These are phyloP conservation scores for Thecophora atra DNA, from an alignment of 2,888 invertebrate genomes.

Conservation along the genomic window DNA sequence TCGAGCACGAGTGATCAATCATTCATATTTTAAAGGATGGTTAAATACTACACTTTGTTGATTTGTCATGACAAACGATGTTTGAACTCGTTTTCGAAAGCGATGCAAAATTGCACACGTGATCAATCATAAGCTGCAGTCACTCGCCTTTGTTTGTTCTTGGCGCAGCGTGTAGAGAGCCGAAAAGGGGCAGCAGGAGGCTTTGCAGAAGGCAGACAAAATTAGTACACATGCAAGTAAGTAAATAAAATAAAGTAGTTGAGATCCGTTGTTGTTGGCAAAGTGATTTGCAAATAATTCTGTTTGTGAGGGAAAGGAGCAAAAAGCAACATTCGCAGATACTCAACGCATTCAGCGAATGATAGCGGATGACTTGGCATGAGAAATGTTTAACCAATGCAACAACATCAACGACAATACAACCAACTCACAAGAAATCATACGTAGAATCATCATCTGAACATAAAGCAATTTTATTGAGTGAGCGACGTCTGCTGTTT, in stretches of 20 bases:
- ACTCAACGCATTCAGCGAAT: constrained; percentile 25
- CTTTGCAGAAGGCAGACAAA: neutral
- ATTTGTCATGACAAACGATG: constrained; percentile 37
- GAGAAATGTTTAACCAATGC: constrained; percentile 19
- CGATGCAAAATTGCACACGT: constrained; percentile 20
- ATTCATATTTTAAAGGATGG: constrained; percentile 41
- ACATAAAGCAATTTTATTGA: constrained; percentile 19
- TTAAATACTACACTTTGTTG: constrained; percentile 53
- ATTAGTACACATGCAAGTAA: constrained; percentile 5
- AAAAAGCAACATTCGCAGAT: constrained; percentile 4
- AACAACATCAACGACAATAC: constrained; percentile 15
- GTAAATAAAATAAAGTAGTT: neutral
- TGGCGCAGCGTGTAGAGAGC: neutral
- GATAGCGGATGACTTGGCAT: constrained; percentile 35
- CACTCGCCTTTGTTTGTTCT: too few species aligned
- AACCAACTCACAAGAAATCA: neutral
- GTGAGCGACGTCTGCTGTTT: neutral
- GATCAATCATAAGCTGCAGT: constrained; percentile 33
- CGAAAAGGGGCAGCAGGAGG: neutral
- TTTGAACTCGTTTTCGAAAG: constrained; percentile 28
- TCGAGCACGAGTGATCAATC: constrained; percentile 58
- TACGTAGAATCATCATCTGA: constrained; percentile 9
- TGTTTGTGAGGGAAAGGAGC: neutral
- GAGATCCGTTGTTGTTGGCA: neutral
- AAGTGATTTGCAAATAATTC: neutral